These are phyloP conservation scores for Isichthys henryi DNA, from an alignment of 2,113 vertebrate genomes.

Conservation along the genomic window DNA sequence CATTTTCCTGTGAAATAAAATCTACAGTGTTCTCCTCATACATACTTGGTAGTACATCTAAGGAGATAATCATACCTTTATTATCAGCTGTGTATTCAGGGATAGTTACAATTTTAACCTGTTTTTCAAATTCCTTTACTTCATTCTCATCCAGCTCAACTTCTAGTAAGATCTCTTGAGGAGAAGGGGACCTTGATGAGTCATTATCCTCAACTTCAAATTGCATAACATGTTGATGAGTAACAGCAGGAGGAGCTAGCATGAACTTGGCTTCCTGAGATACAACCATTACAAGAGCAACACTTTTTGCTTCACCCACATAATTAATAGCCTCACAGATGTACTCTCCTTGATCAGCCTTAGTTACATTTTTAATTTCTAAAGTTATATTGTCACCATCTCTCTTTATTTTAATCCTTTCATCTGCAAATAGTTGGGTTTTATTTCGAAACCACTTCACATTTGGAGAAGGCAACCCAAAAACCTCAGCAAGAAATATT, in stretches of 20 bases:
- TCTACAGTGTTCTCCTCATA: constrained; percentile 68
- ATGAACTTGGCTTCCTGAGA: constrained; percentile 68
- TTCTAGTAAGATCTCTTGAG: constrained; percentile 94
- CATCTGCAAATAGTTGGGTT: constrained; percentile 62
- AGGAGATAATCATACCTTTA: constrained; percentile 91
- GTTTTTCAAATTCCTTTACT: constrained; percentile 92
- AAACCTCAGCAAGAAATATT: constrained; percentile 74
- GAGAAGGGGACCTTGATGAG: constrained; percentile 87
- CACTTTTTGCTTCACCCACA: constrained; percentile 85
- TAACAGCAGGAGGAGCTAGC: constrained; percentile 78
- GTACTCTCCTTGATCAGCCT: constrained; percentile 79
- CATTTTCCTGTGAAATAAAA: constrained; percentile 61
- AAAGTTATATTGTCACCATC: constrained; percentile 71
- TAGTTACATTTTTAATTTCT: constrained; percentile 65
- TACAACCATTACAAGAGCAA: constrained; percentile 71
- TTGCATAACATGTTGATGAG: constrained; percentile 94
- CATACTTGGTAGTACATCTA: constrained; percentile 84
- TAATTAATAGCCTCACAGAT: constrained; percentile 88
- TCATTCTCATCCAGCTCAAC: constrained; percentile 93
- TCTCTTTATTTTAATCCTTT: constrained; percentile 69
- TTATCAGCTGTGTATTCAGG: constrained; percentile 87
- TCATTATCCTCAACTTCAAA: constrained; percentile 80
- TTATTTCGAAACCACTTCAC: constrained; percentile 92
- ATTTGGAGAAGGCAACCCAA: constrained; percentile 78
- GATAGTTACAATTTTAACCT: constrained; percentile 93